These are phyloP conservation scores for Eilema griseolum DNA, from an alignment of 2,888 invertebrate genomes.

Conservation along the genomic window DNA sequence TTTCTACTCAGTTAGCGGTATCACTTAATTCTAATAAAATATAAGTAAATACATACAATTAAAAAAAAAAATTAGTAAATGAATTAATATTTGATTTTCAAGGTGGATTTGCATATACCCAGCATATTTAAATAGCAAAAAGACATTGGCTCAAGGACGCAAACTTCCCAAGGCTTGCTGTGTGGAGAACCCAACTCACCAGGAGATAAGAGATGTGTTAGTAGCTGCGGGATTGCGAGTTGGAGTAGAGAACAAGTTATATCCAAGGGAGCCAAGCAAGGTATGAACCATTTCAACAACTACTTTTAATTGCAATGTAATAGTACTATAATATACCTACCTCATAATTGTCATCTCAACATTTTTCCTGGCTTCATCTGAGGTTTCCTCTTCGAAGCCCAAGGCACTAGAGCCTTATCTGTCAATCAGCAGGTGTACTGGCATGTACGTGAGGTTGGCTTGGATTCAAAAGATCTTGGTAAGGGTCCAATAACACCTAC, in stretches of 20 bases:
- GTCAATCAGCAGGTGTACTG: no score
- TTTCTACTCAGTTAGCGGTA: not conserved
- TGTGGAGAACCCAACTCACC: constrained; percentile 97
- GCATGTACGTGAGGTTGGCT: no score
- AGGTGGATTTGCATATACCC: constrained; percentile 99
- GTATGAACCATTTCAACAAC: constrained; percentile 56
- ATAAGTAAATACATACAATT: no score
- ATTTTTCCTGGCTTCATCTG: no score
- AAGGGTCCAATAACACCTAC: no score
- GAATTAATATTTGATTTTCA: constrained; percentile 37
- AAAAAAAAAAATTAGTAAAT: no score
- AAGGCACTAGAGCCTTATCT: no score
- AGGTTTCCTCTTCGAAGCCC: no score
- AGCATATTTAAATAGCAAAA: constrained; percentile 97
- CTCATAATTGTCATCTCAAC: no score
- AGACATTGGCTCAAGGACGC: constrained; percentile 95
- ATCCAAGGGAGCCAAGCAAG: constrained; percentile 96
- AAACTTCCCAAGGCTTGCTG: constrained; percentile 93
- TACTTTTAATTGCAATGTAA: not conserved
- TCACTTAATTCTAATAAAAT: not conserved
- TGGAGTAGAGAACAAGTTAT: constrained; percentile 97
- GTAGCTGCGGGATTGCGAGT: constrained; percentile 93
- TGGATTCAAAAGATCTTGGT: no score
- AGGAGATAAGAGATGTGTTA: constrained; percentile 97
- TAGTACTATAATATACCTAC: not conserved